phyloP scores from a whole-genome alignment of 2,888 invertebrate species.

The Dascillus cervinus region DNA sequence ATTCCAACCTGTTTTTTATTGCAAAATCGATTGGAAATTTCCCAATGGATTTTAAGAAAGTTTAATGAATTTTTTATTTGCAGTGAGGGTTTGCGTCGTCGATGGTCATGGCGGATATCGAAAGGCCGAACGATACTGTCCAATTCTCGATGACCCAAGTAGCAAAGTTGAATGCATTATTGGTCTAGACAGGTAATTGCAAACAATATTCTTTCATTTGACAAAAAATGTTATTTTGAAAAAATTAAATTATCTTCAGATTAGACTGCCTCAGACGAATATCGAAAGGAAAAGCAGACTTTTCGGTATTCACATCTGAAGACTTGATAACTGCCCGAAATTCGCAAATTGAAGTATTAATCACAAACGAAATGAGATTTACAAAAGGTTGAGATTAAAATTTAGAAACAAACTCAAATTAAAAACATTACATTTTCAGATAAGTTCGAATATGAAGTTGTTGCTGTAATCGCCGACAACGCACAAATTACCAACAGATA shows the following conservation, averaged over 20 bases:
- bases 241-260: conserved; percentile 42
- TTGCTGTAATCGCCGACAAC: conserved; percentile 57
- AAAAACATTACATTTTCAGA: conserved; percentile 30
- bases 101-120: conserved; percentile 56
- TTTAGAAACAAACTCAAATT: conserved; percentile 1
- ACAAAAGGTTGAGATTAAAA: conserved; percentile 42
- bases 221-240: conserved; percentile 1
- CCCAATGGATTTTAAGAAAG: too few relatives aligned
- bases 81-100: conserved; percentile 67
- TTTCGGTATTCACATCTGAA: conserved; percentile 76
- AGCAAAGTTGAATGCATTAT: conserved; percentile 63
- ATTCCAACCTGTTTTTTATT: too few relatives aligned
- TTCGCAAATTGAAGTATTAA: conserved; percentile 57
- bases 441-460: conserved; percentile 53
- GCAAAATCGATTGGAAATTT: too few relatives aligned
- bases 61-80: conserved; percentile 22
- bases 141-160: conserved; percentile 48
- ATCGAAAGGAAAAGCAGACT: conserved; percentile 70
- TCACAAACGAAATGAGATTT: conserved; percentile 61
- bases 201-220: neutral
- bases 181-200: conserved; percentile 57
- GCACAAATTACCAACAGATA: conserved; percentile 52
- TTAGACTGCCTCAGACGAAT: conserved; percentile 75
- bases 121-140: conserved; percentile 56
- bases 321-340: conserved; percentile 71